Evolutionary conservation across 2,888 invertebrate genomes (phyloP), one percentile per base, ranked within the genome.

Genomic region (Eupithecia dodoneata): DNA sequence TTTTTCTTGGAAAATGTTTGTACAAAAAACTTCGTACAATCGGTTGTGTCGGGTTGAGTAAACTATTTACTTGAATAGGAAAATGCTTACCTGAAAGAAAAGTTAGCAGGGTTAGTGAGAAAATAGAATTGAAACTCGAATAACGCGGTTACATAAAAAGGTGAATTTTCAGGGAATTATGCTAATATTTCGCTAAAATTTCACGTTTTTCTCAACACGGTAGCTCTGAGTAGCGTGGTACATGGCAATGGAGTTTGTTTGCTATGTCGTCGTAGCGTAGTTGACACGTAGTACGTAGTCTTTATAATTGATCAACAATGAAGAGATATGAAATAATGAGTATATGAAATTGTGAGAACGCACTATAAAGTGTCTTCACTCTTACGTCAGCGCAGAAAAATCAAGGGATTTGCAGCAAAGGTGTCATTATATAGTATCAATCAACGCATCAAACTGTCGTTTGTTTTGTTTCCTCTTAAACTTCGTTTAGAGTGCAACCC

Each of bases 1-100:
- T 45, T 45, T 41, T 47, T 30, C 65, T 44, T 42, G 18, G 18
- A 63, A 73, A 73, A 52, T 65, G 30, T 44, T 49, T 44, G 73
- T 47, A 9, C n/a, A 67, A 71, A 73, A 77, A 74, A 59, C n/a
- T 70, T 74, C 13, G 44, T 12, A 67, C 67, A 75, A 74, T 74
- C 74, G 67, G 73, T 63, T 77, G 41, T 55, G 72, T 72, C n/a
- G 66, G 55, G 59, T 69, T 74, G 74, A 69, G 72, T 77, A 74
- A 74, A 67, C 76, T 76, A 76, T 67, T 71, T 73, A 74, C 77
- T 71, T 74, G 73, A 63, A 42, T 72, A 45, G 66, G 42, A 77
- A 76, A 74, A 71, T 76, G 45, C 47, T 13, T 41, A 30, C 59
- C n/a, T 59, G 10, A 18, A 67, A 67, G 67, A 67, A 67, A 67